Conservation (phyloP, 1,140 invertebrate species). For the Zophobas morio region DNA sequence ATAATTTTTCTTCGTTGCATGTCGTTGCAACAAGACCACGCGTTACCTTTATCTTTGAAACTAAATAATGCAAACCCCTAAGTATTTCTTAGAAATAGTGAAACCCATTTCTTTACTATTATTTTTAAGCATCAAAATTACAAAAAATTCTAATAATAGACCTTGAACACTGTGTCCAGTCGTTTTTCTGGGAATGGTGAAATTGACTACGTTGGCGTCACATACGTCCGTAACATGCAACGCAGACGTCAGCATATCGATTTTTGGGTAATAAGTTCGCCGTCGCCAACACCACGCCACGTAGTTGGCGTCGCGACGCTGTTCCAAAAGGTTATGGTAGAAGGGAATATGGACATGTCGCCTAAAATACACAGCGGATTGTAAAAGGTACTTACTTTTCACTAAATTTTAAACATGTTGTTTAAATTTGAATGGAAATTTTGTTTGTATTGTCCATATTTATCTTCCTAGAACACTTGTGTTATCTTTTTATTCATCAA, state of each 20-base stretch:
- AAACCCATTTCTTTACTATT: background rate
- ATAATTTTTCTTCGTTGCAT: no score
- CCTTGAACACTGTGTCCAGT: background rate
- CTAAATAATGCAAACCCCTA: no score
- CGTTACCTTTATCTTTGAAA: no score
- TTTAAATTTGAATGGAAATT: background rate
- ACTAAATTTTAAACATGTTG: background rate
- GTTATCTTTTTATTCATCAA: no score
- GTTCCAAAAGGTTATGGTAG: conserved; percentile 1
- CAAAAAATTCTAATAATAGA: conserved; percentile 9
- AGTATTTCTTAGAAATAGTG: background rate
- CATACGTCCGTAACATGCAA: conserved; percentile 15
- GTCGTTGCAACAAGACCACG: no score
- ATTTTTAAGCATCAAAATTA: background rate
- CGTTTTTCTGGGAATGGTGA: background rate
- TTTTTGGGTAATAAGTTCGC: conserved; percentile 46
- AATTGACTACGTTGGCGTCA: conserved; percentile 23
- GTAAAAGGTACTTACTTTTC: conserved; percentile 19
- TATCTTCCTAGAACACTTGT: no score
- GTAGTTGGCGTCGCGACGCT: conserved; percentile 46
- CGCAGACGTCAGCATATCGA: conserved; percentile 55
- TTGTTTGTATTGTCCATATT: background rate
- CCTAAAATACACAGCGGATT: conserved; percentile 43
- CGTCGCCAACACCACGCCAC: conserved; percentile 47
- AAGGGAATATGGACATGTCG: conserved; percentile 28